Percentiles rank a stretch among this genome's conserved stretches.
phyloP scores from a whole-genome alignment of 2,888 invertebrate species.

The Apamea monoglypha region DNA sequence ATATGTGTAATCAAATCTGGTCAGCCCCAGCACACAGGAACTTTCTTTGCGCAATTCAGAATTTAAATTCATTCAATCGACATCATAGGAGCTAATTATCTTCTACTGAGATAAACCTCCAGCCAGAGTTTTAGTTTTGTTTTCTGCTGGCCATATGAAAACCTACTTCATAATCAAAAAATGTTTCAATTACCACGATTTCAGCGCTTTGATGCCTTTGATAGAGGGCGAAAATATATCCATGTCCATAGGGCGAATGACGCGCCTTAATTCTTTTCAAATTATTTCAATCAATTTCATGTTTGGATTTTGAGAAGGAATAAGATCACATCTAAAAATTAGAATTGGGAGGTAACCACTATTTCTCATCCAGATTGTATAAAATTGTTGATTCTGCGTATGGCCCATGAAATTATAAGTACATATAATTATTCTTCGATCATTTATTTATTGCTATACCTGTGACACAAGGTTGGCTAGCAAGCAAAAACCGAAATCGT shows the following conservation, averaged over 20 bases:
- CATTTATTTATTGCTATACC: background rate
- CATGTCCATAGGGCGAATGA: background rate
- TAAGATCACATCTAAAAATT: background rate
- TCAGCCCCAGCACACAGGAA: background rate
- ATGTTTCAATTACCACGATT: background rate
- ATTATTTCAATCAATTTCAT: background rate
- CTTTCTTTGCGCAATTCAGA: background rate
- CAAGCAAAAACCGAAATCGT: too few species aligned
- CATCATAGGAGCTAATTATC: too few species aligned
- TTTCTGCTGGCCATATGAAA: background rate
- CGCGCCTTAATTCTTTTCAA: background rate
- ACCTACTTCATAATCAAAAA: background rate
- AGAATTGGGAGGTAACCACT: background rate
- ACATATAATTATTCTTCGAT: background rate
- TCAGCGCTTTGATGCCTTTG: background rate
- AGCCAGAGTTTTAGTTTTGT: background rate
- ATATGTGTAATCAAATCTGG: background rate
- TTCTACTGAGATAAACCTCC: background rate
- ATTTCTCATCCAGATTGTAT: constrained; percentile 2
- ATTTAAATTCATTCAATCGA: background rate
- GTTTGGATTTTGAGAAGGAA: background rate
- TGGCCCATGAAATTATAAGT: background rate
- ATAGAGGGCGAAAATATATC: background rate
- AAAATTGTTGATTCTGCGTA: background rate
- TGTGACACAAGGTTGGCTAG: background rate